A percentile compares a stretch with the other conserved stretches of the same genome.
These are phyloP conservation scores for Psilopsiagon aurifrons DNA, from an alignment of 2,113 vertebrate genomes.

Conservation along the genomic window DNA sequence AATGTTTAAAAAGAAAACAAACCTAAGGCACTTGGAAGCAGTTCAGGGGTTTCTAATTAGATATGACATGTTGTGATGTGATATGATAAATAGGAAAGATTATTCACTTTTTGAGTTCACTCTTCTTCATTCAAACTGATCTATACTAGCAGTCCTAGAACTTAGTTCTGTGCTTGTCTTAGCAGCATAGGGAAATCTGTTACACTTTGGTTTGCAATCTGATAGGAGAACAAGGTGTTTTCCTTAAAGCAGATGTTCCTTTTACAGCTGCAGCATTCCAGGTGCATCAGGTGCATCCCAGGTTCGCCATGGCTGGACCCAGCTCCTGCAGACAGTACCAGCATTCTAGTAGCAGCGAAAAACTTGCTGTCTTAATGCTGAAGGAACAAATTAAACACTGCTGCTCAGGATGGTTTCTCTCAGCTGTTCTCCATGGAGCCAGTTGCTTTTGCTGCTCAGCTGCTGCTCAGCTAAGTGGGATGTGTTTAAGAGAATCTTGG, in stretches of 20 bases:
- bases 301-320: background rate
- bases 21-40: slow-evolving; percentile 6
- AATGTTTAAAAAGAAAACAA: background rate
- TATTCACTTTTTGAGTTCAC: background rate
- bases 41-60: slow-evolving; percentile 8
- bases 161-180: background rate
- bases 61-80: background rate
- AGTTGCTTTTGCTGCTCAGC: background rate
- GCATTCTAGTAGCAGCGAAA: background rate
- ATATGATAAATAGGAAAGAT: background rate
- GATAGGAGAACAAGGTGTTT: background rate
- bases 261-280: background rate
- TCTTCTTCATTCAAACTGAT: background rate
- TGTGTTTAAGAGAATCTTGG: background rate
- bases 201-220: background rate
- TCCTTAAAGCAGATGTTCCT: background rate
- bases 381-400: background rate
- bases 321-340: background rate
- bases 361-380: background rate
- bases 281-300: background rate
- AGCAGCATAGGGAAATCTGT: background rate
- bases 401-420: background rate
- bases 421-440: background rate
- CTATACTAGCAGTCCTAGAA: background rate
- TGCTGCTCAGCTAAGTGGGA: background rate